Conservation (phyloP, 2,113 vertebrate genomes). For the Ameiurus melas region DNA sequence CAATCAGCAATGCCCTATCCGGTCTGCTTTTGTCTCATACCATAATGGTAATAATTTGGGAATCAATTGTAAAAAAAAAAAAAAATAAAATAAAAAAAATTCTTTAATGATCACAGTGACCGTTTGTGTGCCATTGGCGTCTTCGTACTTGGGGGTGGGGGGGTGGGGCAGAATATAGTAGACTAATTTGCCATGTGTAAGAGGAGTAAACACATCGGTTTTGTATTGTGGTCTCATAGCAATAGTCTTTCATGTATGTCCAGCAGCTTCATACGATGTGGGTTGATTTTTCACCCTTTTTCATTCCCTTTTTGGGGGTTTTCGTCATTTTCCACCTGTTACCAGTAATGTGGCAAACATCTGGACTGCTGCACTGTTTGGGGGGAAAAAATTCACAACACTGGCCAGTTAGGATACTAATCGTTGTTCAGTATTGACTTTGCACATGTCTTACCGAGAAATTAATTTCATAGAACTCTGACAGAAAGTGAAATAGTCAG, state of each 20-base stretch:
- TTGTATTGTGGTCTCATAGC: slow-evolving; percentile 36
- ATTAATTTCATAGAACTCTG: not conserved
- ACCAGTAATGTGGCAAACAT: slow-evolving; percentile 38
- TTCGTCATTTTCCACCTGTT: slow-evolving; percentile 52
- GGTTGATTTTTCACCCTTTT: slow-evolving; percentile 8
- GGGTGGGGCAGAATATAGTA: not conserved
- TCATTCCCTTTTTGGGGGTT: not conserved
- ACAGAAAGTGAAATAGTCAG: slow-evolving; percentile 21
- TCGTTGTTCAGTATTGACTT: slow-evolving; percentile 21
- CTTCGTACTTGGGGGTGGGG: not conserved
- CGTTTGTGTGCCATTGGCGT: not conserved
- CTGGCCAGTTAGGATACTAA: slow-evolving; percentile 16
- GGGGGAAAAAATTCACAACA: slow-evolving; percentile 23
- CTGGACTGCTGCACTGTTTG: slow-evolving; percentile 22
- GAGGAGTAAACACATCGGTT: slow-evolving; percentile 42
- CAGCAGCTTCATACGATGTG: slow-evolving; percentile 43
- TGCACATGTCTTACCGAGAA: slow-evolving; percentile 28
- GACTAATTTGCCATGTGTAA: slow-evolving; percentile 51
- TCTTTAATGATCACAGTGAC: not conserved
- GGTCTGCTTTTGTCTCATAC: not conserved
- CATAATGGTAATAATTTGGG: not conserved
- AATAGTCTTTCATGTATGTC: slow-evolving; percentile 51
- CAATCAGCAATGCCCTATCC: not conserved
- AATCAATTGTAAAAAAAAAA: not conserved
- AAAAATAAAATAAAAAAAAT: not conserved